Evolutionary conservation across 1,140 invertebrate genomes (phyloP), one percentile per base, ranked within the genome.

Genomic region (Calosoma granatense): DNA sequence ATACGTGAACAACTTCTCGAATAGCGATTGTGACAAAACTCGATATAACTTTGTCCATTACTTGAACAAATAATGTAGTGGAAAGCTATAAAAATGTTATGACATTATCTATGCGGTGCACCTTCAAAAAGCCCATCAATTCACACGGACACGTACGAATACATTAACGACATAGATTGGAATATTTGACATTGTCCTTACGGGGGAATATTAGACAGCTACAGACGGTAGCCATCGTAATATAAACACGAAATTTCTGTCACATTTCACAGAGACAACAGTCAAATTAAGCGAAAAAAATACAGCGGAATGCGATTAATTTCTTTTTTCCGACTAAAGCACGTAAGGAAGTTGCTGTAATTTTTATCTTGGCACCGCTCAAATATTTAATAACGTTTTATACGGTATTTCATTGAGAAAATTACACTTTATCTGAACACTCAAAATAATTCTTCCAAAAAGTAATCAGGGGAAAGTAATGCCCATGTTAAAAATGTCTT

Each of bases 1-100:
- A 47, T 47, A 47, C 15, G 6, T 17, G 41, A 30, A 47, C 15
- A 47, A 47, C 6, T 47, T 47, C 17, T 9, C 9, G 41, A 47
- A 47, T 47, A 47, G 17, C 41, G 41, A 4, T 47, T 47, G 41
- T 47, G 41, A 47, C 41, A 47, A 47, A 47, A 47, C 41, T 47
- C 41, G 41, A 47, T 47, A 47, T 47, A 47, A 47, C 41, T 47
- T 47, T 47, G 41, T 47, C 41, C 41, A 47, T 47, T 47, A 47
- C 41, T 47, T 47, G 41, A 47, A 17, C 41, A 47, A 47, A 47
- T 47, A 47, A 47, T 47, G 41, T 47, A 47, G 41, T 47, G 41
- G 41, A 47, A 47, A 47, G 41, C 41, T 47, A 47, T 47, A 47
- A 47, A 47, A 47, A 47, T 17, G 41, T 47, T 47, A 47, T 47